Evolutionary conservation across 2,113 vertebrate species (phyloP).

Genomic region (Chionodraco myersi): DNA sequence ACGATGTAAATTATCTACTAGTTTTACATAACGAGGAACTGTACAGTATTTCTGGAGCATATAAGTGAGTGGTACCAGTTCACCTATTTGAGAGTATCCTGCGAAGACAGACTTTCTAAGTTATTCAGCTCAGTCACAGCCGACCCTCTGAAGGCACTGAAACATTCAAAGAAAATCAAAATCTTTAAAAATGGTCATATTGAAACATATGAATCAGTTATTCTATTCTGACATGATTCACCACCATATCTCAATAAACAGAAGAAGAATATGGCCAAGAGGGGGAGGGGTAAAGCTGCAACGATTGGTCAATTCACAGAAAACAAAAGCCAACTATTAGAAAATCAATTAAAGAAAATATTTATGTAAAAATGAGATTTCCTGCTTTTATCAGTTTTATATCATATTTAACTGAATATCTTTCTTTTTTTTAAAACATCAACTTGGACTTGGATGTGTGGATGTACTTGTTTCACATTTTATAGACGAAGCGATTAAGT

Average conservation of each 20-base stretch:
- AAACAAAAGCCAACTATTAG: no score
- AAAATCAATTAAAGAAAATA: no score
- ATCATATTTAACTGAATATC: no score
- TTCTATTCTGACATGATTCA: not conserved
- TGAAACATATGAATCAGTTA: not conserved
- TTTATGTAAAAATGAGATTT: no score
- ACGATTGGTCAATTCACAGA: no score
- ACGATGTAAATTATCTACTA: not conserved
- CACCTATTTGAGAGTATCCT: not conserved
- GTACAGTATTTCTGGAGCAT: conserved; percentile 21
- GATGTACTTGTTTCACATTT: no score
- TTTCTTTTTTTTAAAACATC: no score
- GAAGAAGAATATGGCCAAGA: not conserved
- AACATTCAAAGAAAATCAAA: conserved; percentile 3
- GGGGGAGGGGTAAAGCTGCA: not conserved
- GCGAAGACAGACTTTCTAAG: not conserved
- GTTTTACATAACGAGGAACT: not conserved
- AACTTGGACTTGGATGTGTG: no score
- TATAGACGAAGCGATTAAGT: no score
- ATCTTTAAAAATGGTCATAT: not conserved
- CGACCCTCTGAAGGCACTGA: conserved; percentile 53
- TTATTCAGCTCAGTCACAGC: not conserved
- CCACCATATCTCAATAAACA: not conserved
- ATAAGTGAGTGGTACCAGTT: not conserved
- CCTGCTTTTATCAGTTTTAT: no score